phyloP scores from a whole-genome alignment of 2,113 vertebrate genomes.

The Mobula birostris region DNA sequence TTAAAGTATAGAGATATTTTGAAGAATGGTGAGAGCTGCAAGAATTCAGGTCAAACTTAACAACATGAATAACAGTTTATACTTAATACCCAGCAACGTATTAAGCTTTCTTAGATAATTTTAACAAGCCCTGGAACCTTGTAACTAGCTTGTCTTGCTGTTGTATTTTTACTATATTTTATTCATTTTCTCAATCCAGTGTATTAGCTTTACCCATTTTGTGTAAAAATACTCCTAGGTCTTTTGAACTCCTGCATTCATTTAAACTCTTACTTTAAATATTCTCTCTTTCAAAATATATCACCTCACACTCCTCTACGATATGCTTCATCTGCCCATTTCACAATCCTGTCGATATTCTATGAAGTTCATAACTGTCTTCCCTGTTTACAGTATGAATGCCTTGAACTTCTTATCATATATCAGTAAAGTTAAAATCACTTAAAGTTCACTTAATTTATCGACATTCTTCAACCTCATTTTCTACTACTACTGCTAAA shows the following conservation, averaged over 20 bases:
- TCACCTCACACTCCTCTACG: no score
- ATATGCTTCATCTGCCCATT: no score
- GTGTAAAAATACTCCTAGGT: no score
- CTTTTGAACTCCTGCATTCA: no score
- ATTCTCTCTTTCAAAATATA: no score
- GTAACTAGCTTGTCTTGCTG: background rate
- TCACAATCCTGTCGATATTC: no score
- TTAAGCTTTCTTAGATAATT: background rate
- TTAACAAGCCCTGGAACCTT: background rate
- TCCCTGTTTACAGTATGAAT: background rate
- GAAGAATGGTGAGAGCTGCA: background rate
- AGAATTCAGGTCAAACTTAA: background rate
- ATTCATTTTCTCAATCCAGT: no score
- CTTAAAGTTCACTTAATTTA: background rate
- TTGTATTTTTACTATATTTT: background rate
- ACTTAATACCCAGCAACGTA: background rate
- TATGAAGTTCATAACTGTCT: no score
- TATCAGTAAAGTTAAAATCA: background rate
- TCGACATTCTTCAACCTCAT: no score
- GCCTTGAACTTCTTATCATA: background rate
- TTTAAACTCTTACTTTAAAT: no score
- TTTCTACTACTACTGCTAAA: background rate
- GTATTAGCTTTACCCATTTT: no score
- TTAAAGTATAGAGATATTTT: background rate
- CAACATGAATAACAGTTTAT: background rate